phyloP scores from a whole-genome alignment of 2,797 vertebrate genomes.

The Columba guinea region DNA sequence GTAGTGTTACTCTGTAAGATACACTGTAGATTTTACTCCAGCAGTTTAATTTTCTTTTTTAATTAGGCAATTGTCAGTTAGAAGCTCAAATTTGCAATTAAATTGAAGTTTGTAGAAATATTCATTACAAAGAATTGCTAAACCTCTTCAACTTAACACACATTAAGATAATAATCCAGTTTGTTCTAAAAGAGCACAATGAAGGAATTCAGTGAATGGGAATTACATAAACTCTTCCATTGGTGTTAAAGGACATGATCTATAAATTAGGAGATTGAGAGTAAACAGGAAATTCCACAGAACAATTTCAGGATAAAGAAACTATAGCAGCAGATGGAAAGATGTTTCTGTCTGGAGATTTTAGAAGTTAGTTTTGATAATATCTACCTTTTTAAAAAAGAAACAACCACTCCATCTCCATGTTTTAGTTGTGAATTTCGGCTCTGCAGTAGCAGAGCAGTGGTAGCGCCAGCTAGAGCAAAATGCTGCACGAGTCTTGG shows the following conservation, averaged over 20 bases:
- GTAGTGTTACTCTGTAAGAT: background rate
- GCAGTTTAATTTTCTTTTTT: background rate
- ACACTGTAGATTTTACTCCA: background rate
- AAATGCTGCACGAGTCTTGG: background rate
- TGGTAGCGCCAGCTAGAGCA: background rate
- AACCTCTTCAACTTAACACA: constrained; percentile 17
- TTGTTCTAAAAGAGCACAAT: constrained; percentile 33
- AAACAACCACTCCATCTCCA: background rate
- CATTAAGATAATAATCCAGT: constrained; percentile 34
- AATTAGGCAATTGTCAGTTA: background rate
- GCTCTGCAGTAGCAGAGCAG: background rate
- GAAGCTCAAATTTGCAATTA: background rate
- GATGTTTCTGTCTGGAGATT: constrained; percentile 60
- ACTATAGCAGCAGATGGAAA: constrained; percentile 70
- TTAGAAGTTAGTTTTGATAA: constrained; percentile 46
- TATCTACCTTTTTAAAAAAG: constrained; percentile 33
- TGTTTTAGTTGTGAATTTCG: constrained; percentile 5
- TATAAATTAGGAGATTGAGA: constrained; percentile 70
- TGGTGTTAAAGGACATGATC: constrained; percentile 55
- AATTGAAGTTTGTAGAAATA: background rate
- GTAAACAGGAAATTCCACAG: constrained; percentile 76
- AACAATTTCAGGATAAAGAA: constrained; percentile 72
- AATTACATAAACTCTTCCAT: constrained; percentile 61
- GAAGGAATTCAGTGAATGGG: constrained; percentile 44
- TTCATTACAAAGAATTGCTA: background rate